Percentiles rank a stretch among this genome's conserved stretches.
Evolutionary conservation across 2,888 invertebrate genomes (phyloP).

Genomic region (Acronicta leporina): DNA sequence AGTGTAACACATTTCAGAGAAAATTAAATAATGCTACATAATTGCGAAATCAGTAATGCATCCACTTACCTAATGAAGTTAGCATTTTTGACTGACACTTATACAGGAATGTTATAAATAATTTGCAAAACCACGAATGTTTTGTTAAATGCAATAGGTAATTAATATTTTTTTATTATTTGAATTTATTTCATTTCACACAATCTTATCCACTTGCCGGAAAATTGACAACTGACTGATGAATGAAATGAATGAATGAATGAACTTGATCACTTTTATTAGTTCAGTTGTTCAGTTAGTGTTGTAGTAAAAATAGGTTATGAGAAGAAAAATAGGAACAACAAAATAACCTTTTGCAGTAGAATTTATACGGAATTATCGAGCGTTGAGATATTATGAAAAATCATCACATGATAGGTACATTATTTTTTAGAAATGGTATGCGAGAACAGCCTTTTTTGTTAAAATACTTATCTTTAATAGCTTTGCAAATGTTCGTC

Average conservation of each 20-base stretch:
- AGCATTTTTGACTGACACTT: slow-evolving; percentile 44
- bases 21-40: background rate
- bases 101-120: slow-evolving; percentile 39
- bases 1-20: background rate
- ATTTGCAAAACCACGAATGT: slow-evolving; percentile 16
- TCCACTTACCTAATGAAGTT: slow-evolving; percentile 45
- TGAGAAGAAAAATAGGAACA: no score
- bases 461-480: no score
- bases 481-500: slow-evolving; percentile 10
- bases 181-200: slow-evolving; percentile 16
- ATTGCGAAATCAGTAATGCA: background rate
- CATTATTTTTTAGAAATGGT: no score
- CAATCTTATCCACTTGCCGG: slow-evolving; percentile 20
- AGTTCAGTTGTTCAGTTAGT: slow-evolving; percentile 1
- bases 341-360: no score
- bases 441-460: no score
- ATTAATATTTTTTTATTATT: slow-evolving; percentile 10
- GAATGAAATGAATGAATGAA: no score
- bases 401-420: no score
- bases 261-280: no score
- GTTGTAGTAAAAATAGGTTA: no score
- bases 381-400: no score
- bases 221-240: slow-evolving; percentile 23
- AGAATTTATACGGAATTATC: no score
- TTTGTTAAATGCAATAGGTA: slow-evolving; percentile 37